phyloP scores from a whole-genome alignment of 1,140 invertebrate species.

The Cyrtorhinus lividipennis region DNA sequence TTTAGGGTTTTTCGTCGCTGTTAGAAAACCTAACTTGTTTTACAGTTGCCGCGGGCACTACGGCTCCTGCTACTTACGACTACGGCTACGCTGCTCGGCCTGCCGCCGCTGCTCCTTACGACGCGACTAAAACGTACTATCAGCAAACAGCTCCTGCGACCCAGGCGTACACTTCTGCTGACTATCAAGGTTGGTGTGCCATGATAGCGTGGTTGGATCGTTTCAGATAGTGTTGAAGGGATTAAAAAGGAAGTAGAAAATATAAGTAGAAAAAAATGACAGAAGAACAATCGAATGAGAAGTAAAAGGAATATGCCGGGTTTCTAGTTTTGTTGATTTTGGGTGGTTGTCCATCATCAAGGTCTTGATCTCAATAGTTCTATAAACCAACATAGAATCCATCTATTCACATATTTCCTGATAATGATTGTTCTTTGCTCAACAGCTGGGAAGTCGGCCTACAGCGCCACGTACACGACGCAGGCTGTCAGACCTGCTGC shows the following conservation, averaged over 20 bases:
- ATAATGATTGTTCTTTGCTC: too few relatives aligned
- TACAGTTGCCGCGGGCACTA: constrained; percentile 43
- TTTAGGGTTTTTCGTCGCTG: too few relatives aligned
- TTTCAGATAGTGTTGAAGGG: too few relatives aligned
- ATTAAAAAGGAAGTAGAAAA: constrained; percentile 12
- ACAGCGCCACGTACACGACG: constrained; percentile 48
- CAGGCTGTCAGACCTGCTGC: constrained; percentile 42
- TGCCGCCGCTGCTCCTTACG: constrained; percentile 41
- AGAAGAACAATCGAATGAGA: too few relatives aligned
- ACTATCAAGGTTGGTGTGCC: constrained; percentile 47
- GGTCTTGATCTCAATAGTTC: too few relatives aligned
- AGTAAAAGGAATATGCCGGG: too few relatives aligned
- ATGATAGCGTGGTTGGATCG: background rate
- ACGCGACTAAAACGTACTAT: constrained; percentile 48
- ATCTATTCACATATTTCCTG: too few relatives aligned
- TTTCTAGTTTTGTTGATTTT: too few relatives aligned
- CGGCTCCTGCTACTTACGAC: constrained; percentile 50
- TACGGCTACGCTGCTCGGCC: constrained; percentile 49
- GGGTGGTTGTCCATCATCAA: too few relatives aligned
- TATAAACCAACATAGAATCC: too few relatives aligned
- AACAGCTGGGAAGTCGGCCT: constrained; percentile 39
- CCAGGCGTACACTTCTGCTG: constrained; percentile 41
- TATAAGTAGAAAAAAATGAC: too few relatives aligned
- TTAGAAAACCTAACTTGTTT: constrained; percentile 18
- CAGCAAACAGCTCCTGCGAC: constrained; percentile 49